Base-by-base conservation (phyloP, 2,797 vertebrate species). In the Centropyge bicolor region DNA sequence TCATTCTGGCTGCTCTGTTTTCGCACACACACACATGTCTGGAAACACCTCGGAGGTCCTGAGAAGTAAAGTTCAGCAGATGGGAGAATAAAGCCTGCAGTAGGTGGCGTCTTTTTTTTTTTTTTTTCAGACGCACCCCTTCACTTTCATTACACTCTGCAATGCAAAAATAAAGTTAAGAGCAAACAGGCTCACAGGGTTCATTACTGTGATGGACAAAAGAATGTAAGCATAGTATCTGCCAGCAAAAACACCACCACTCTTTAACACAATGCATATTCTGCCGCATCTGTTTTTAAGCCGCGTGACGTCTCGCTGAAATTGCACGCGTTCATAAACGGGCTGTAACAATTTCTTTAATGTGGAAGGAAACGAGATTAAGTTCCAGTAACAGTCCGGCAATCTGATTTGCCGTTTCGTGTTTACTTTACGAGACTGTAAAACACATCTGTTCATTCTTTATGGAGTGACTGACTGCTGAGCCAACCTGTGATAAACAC, bases 361-460 rank as follows among this genome's bases (percentile, higher is more conserved):
- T 38, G 24, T 61, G 20, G 31, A 52, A 62, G 45, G 70, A 57
- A 74, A 73, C 13, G 3, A 35, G 19, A 74, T 52, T 13, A 13
- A 69, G 46, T 55, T 66, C 36, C 55, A 46, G 11, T 36, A 72
- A 64, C 22, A 63, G 60, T 57, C 40, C 31, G 57, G 35, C 57
- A 61, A 54, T 73, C 45, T 0, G 5, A 70, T 64, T 70, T 70
- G 45, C 67, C 48, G 43, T 78, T 82, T 81, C 19, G 38, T 55
- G 65, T 82, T 81, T 8, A 63, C 59, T 90, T 90, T 85, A 91
- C 59, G 74, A 69, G 65, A 20, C 55, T 76, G 70, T 85, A 82
- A 86, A 91, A 80, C 54, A 78, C 85, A 88, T 88, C 76, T 88
- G 84, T 52, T 86, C 61, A 24, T 86, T 83, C 70, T 88, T 89